Conservation (phyloP, 2,888 invertebrate species). For the Elysia crispata region DNA sequence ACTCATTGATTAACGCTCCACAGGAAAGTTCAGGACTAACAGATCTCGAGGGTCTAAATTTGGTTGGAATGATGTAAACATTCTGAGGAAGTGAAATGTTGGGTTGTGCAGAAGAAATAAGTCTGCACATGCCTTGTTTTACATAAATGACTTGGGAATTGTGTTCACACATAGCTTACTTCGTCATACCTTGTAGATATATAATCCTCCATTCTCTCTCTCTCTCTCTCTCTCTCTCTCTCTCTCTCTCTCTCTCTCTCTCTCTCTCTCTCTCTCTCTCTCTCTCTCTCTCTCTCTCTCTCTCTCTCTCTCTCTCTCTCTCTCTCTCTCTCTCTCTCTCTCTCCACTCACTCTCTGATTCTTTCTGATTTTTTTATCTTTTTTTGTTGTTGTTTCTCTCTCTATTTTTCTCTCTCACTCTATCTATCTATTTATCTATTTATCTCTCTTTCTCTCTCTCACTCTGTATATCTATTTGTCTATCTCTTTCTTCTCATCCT, state of each 20-base stretch:
- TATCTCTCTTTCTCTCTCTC: not conserved
- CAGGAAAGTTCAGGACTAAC: not conserved
- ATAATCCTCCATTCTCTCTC: not conserved
- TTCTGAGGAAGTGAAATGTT: too few species aligned
- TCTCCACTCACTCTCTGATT: too few species aligned
- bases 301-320: not conserved
- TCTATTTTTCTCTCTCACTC: not conserved
- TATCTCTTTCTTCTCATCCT: too few species aligned
- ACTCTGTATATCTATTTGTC: not conserved
- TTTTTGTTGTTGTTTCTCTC: not conserved
- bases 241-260: constrained; percentile 5
- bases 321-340: not conserved
- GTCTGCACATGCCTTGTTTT: too few species aligned
- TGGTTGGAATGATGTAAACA: too few species aligned
- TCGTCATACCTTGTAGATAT: too few species aligned
- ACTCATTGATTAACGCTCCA: not conserved
- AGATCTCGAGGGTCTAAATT: too few species aligned
- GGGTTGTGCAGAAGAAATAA: too few species aligned
- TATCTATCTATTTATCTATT: not conserved
- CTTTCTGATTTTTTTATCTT: not conserved
- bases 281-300: constrained; percentile 22
- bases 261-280: constrained; percentile 25
- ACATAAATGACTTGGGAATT: too few species aligned
- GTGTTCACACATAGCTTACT: too few species aligned
- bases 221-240: constrained; percentile 3